Base-by-base conservation (phyloP, 2,797 vertebrate genomes). In the Sarcoramphus papa region DNA sequence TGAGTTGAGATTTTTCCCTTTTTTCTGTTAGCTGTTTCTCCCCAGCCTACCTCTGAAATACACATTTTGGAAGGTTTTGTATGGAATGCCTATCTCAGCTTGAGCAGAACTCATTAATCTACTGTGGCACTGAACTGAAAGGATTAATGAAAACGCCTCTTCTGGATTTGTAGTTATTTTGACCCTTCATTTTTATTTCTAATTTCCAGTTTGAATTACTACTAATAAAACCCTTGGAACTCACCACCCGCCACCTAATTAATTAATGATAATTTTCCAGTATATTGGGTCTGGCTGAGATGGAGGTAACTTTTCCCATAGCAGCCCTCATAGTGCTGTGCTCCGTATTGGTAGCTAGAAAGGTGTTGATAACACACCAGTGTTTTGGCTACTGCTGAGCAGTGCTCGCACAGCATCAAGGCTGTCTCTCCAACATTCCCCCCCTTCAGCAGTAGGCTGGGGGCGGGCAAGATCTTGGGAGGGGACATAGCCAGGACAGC, bases 31-130 rank as follows among this genome's bases (percentile, higher is more conserved):
- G 43, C 24, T 82, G 4, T 59, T 92, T 88, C 68, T 77, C 16
- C 43, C 8, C 25, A 69, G 51, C 14, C 64, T 60, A 56, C 20
- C 56, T 90, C 40, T 88, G 81, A 92, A 91, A 83, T 40, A 63
- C 3, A 45, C 14, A 20, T 77, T 95, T 92, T 91, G 33, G 56
- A 74, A 77, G 30, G 28, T 77, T 90, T 65, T 83, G 3, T 77
- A 73, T 27, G 50, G 51, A 56, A 73, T 70, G 17, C 33, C 89
- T 91, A 41, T 75, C 87, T 95, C 81, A 85, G 78, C 59, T 89
- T 79, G 60, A 94, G 83, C 51, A 93, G 72, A 90, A 60, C 41
- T 90, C 88, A 90, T 94, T 96, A 90, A 91, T 91, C 64, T 95
- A 85, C 56, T 74, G 28, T 40, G 87, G 40, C 30, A 77, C n/a